Base-by-base conservation (phyloP, 2,888 invertebrate genomes). In the Epinotia brunnichana region DNA sequence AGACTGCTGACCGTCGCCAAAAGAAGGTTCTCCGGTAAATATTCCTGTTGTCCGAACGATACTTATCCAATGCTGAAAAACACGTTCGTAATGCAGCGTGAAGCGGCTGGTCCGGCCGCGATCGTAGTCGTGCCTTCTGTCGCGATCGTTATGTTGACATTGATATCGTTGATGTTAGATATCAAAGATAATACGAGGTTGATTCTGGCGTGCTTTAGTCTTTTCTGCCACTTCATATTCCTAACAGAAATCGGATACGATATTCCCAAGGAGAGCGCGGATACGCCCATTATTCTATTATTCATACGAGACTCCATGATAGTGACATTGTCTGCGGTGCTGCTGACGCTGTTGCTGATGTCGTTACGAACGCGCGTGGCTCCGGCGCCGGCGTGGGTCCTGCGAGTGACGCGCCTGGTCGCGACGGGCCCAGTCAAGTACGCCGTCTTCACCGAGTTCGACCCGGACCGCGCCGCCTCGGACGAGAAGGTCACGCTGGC, bases 51-150 rank as follows among this genome's bases (percentile, higher is more conserved):
- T 75, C 94, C 94, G 0, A 95, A 95, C 77, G 92, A 87, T 54
- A 95, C 95, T 0, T 96, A 94, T 80, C 95, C 95, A 0, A 94
- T 94, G 81, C 80, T 96, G 56, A 90, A 92, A 74, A 94, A 94
- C 75, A 91, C 87, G 15, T 95, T 96, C 78, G 76, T 86, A 4
- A 81, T 96, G 74, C 91, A 94, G 80, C 92, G 96, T 76, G 93
- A 95, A 80, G 91, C 95, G 0, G 94, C 93, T 0, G 91, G 94
- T 0, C 93, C 94, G 17, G 94, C 94, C 3, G 94, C 94, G 0
- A 90, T 94, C 66, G 89, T 95, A 59, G 87, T 95, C 2, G 90
- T 94, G 10, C 95, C 96, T 0, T 87, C 89, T 1, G 76, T 89
- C 13, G 94, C 94, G 35, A 87, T 95, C 69, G 92, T 95, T 56